A percentile compares a stretch with the other conserved stretches of the same genome.
Evolutionary conservation across 2,797 vertebrate genomes (phyloP).

Genomic region (Gobio occitaniae): DNA sequence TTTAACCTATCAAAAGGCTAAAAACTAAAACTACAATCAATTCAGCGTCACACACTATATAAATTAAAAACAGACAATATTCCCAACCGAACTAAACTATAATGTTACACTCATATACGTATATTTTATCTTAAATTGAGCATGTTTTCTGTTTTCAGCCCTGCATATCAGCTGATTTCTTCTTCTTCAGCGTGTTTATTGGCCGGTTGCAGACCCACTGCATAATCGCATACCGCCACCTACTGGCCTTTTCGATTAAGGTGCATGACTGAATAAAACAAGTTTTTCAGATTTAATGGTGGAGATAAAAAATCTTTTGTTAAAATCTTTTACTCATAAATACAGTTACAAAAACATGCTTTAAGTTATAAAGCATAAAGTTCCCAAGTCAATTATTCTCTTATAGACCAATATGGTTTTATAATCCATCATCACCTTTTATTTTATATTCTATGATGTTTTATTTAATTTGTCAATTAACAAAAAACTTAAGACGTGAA

Average conservation of each 20-base stretch:
- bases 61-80: background rate
- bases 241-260: background rate
- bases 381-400: background rate
- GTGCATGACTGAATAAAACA: background rate
- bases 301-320: background rate
- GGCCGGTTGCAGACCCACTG: background rate
- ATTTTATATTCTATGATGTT: background rate
- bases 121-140: background rate
- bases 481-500: background rate
- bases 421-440: background rate
- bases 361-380: background rate
- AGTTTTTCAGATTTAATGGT: background rate
- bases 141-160: background rate
- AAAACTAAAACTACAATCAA: background rate
- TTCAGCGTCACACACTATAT: background rate
- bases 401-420: background rate
- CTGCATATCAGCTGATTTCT: background rate
- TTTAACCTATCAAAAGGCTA: background rate
- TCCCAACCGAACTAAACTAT: no score
- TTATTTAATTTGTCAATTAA: background rate
- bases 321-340: background rate
- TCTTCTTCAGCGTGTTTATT: conserved; percentile 1
- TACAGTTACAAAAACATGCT: background rate
- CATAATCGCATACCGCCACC: background rate
- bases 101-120: background rate